Evolutionary conservation across 2,888 invertebrate species (phyloP).

Genomic region (Acanthoscelides obtectus): DNA sequence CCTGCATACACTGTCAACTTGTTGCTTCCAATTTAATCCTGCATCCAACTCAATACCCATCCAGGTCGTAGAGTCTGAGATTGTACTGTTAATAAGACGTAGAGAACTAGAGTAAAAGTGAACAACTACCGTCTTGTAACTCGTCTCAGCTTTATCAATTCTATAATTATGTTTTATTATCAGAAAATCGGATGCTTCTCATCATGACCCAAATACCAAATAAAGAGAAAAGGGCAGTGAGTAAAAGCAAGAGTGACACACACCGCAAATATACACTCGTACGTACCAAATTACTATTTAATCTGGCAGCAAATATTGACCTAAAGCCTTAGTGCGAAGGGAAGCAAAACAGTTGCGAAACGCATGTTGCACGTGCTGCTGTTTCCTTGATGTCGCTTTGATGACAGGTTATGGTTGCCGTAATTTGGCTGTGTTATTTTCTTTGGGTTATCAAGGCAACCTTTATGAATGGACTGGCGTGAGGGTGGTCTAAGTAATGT

Average conservation of each 20-base stretch:
- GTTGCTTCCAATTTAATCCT: too few species aligned
- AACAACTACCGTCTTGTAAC: too few species aligned
- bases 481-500: not conserved
- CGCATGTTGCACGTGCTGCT: conserved; percentile 23
- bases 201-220: conserved; percentile 12
- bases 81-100: too few species aligned
- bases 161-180: not conserved
- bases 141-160: too few species aligned
- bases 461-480: not conserved
- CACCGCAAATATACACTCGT: not conserved
- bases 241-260: not conserved
- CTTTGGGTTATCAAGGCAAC: not conserved
- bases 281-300: conserved; percentile 24
- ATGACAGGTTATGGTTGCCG: conserved; percentile 17
- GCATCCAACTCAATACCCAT: too few species aligned
- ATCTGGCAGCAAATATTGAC: conserved; percentile 35
- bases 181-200: not conserved
- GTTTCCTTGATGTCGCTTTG: conserved; percentile 20
- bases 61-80: too few species aligned
- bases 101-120: too few species aligned
- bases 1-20: too few species aligned
- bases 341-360: conserved; percentile 21
- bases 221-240: conserved; percentile 23
- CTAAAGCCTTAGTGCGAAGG: conserved; percentile 16
- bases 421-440: not conserved